Evolutionary conservation across 2,888 invertebrate species (phyloP), one percentile per base, ranked within the genome.

Genomic region (Julus scanicus): DNA sequence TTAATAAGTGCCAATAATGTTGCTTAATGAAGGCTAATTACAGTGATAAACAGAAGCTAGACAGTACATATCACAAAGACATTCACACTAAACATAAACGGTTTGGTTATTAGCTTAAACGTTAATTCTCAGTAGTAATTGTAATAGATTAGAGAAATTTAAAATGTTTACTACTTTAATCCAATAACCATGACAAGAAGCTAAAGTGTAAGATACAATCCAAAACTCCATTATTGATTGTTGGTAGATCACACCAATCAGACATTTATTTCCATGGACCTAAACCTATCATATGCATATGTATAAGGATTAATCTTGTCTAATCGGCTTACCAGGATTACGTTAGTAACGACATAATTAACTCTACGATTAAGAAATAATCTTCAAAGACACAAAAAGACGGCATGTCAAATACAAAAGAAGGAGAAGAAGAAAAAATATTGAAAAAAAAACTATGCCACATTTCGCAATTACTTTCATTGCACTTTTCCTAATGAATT

Each of bases 271-370:
- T 63, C 11, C 29, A n/a, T 71, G 29, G 3, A 0, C 29, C 20
- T 29, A 29, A 29, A 71, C 29, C 29, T 29, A 71, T 71, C 29
- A 71, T 71, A 29, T 71, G 71, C 71, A 71, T 71, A 71, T 71
- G 71, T 9, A 71, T 71, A 29, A 71, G 29, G 71, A 71, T 71
- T 71, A 71, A 9, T 29, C 71, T 6, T 11, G 71, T 29, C 8
- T 71, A 71, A 71, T 71, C 71, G 71, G 71, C 71, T 71, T 71
- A 71, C 9, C 9, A 20, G 71, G 71, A 71, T 71, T 71, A 71
- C 71, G 71, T 71, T 71, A 29, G 9, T 71, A 71, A 71, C 20
- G 71, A 71, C 71, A 71, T 71, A 71, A 71, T 71, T 71, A 71
- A 71, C 71, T 71, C 71, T 20, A 20, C 20, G 71, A 71, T 71